Base-by-base conservation (phyloP, 2,888 invertebrate species). In the Eumacrocentrus americanus region DNA sequence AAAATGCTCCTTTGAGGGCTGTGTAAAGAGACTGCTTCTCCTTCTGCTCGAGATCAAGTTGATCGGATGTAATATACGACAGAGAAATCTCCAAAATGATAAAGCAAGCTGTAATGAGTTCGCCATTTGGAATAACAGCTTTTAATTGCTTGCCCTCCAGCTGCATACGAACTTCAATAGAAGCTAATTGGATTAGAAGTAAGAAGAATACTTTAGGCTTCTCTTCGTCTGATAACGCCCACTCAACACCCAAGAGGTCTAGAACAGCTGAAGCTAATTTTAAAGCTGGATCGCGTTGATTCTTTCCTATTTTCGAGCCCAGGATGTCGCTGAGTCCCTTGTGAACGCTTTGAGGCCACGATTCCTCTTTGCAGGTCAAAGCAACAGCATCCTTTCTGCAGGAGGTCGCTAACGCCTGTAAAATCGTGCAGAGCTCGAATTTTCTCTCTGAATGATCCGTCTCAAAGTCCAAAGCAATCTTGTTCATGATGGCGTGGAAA, bases 121-220 rank as follows among this genome's bases (percentile, higher is more conserved):
- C 91, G 48, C 89, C 88, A 78, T 92, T 90, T 42, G 86, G 84
- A 78, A 89, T 87, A 1, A 92, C 89, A 72, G 91, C 87, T 77
- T 92, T 91, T 68, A 94, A 85, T 74, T 89, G 89, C 72, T 91
- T 90, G 67, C 94, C 92, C 75, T 96, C 96, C 65, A 96, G 83
- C 69, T 94, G 92, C 95, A 97, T 95, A 73, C 95, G 87, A 1
- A 96, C 91, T 85, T 97, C 96, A 75, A 96, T 92, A 51, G 94
- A 93, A 70, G 92, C 90, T 58, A 97, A 83, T 78, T 96, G 95
- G 58, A 95, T 87, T 20, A 92, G 80, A 9, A 95, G 82, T 16
- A 95, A 83, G 71, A 95, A 89, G 73, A 94, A 91, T 73, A 92
- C 89, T 81, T 92, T 91, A 58, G 92, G 92, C 68, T 87, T 86